Percentiles rank a stretch among this genome's conserved stretches.
These are phyloP conservation scores for Chlorops oryzae DNA, from an alignment of 1,140 invertebrate genomes.

Conservation along the genomic window DNA sequence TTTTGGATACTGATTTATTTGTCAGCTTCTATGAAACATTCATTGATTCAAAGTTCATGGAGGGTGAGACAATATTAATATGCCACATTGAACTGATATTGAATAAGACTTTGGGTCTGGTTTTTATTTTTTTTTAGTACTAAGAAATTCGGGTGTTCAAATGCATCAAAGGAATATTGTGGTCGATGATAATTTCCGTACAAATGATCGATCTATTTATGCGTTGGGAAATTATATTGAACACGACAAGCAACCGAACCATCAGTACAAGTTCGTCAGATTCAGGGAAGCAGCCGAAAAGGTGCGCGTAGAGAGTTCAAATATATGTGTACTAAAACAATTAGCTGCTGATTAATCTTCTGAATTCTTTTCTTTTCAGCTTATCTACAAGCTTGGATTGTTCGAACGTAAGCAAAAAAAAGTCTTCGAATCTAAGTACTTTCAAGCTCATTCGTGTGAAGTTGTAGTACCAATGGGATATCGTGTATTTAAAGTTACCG, in stretches of 20 bases:
- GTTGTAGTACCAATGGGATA: slow-evolving; percentile 27
- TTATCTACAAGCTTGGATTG: too few species aligned
- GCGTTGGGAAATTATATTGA: slow-evolving; percentile 24
- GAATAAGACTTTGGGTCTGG: too few species aligned
- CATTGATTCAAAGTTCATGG: slow-evolving; percentile 2
- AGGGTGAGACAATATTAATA: too few species aligned
- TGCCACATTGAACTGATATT: too few species aligned
- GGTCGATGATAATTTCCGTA: slow-evolving; percentile 24
- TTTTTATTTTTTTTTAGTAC: slow-evolving; percentile 6
- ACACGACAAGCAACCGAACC: slow-evolving; percentile 16
- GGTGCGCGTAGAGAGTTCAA: too few species aligned
- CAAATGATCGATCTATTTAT: slow-evolving; percentile 33
- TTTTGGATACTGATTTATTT: slow-evolving; percentile 31
- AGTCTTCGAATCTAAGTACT: slow-evolving; percentile 21
- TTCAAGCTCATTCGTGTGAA: slow-evolving; percentile 22
- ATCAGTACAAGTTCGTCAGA: slow-evolving; percentile 26
- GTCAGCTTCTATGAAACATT: slow-evolving; percentile 24
- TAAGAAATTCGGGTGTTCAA: slow-evolving; percentile 3
- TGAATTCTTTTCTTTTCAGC: too few species aligned
- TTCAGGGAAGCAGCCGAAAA: slow-evolving; percentile 23
- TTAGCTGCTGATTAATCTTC: too few species aligned
- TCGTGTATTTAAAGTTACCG: slow-evolving; percentile 25
- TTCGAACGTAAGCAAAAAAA: too few species aligned
- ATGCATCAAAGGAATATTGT: slow-evolving; percentile 7
- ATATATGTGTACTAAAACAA: too few species aligned